Conservation (phyloP, 2,888 invertebrate species). For the Noctua fimbriata region DNA sequence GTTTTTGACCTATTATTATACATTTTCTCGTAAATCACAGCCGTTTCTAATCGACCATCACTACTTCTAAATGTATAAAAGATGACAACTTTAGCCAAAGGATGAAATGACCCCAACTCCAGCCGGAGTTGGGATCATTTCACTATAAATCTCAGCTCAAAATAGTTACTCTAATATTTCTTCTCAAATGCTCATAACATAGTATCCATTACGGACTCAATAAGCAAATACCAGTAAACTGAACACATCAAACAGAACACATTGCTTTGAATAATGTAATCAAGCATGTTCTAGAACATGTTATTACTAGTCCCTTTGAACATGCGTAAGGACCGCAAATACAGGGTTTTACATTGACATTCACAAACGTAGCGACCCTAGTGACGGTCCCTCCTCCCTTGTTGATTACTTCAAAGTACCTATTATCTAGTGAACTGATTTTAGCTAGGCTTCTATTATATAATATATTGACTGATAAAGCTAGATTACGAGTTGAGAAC, state of each 20-base stretch:
- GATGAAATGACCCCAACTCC: too few species aligned
- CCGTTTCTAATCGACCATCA: background rate
- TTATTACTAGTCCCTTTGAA: slow-evolving; percentile 50
- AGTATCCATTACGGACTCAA: background rate
- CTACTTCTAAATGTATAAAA: background rate
- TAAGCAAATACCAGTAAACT: slow-evolving; percentile 4
- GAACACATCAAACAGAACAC: slow-evolving; percentile 12
- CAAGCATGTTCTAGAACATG: slow-evolving; percentile 20
- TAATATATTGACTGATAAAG: background rate
- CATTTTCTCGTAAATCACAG: background rate
- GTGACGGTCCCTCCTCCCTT: slow-evolving; percentile 7
- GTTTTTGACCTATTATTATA: background rate
- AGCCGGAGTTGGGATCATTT: background rate
- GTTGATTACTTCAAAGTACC: slow-evolving; percentile 37
- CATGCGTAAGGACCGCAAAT: slow-evolving; percentile 41
- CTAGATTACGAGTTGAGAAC: background rate
- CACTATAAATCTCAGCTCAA: background rate
- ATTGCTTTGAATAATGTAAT: slow-evolving; percentile 29
- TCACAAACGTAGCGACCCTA: slow-evolving; percentile 39
- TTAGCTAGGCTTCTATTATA: slow-evolving; percentile 6
- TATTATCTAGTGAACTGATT: slow-evolving; percentile 28
- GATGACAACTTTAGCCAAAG: background rate
- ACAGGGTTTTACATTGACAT: slow-evolving; percentile 34
- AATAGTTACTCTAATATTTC: background rate
- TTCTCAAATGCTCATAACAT: background rate